Evolutionary conservation across 1,140 invertebrate genomes (phyloP).

Genomic region (Cylas formicarius): DNA sequence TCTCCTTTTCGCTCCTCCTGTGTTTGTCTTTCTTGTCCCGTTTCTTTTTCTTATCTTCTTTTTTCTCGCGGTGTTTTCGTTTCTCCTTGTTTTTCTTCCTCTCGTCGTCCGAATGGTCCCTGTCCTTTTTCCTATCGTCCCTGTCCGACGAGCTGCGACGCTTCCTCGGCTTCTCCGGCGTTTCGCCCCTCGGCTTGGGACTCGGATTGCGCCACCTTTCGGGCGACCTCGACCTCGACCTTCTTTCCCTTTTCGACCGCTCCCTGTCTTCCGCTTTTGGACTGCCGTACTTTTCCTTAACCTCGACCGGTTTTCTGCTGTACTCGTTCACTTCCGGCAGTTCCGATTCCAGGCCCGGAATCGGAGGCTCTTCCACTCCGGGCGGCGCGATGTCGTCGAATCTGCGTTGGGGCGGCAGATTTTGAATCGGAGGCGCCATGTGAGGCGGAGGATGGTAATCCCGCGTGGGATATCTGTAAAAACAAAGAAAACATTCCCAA

Average conservation of each 20-base stretch:
- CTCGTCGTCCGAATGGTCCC: conserved; percentile 38
- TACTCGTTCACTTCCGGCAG: conserved; percentile 15
- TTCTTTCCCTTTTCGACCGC: conserved; percentile 12
- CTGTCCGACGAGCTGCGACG: conserved; percentile 28
- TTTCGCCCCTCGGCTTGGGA: conserved; percentile 37
- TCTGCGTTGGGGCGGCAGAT: conserved; percentile 25
- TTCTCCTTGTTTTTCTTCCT: conserved; percentile 49
- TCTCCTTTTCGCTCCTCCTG: conserved; percentile 46
- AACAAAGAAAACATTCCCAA: too few species aligned
- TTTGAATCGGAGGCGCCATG: conserved; percentile 17
- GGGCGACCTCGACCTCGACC: conserved; percentile 21
- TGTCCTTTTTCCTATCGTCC: conserved; percentile 43
- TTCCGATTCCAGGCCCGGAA: conserved; percentile 36
- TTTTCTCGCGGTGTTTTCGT: conserved; percentile 49
- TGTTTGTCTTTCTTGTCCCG: conserved; percentile 43
- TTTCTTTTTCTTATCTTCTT: conserved; percentile 50
- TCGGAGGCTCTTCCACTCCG: conserved; percentile 37
- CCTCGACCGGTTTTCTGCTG: conserved; percentile 11
- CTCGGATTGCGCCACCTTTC: conserved; percentile 25
- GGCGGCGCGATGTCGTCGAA: conserved; percentile 38
- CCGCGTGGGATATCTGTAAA: conserved; percentile 11
- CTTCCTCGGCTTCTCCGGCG: conserved; percentile 31
- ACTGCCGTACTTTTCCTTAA: conserved; percentile 13
- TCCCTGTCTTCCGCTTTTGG: conserved; percentile 18
- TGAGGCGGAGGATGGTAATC: conserved; percentile 23